Percentiles rank a stretch among this genome's conserved stretches.
These are phyloP conservation scores for Telmatherina bonti DNA, from an alignment of 2,797 vertebrate species.

Conservation along the genomic window DNA sequence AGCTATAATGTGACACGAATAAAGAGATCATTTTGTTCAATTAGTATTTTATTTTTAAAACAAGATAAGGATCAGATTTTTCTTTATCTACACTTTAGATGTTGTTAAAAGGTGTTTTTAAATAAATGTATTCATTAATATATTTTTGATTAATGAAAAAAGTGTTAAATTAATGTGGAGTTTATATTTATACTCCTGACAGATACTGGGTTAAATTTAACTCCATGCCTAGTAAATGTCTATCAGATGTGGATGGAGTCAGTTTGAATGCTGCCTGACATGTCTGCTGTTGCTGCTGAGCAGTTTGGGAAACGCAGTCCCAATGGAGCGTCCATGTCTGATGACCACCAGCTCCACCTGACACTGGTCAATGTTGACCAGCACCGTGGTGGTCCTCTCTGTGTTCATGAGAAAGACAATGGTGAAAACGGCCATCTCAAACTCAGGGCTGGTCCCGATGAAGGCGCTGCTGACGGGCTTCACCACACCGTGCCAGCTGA, in stretches of 20 bases:
- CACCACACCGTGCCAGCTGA: conserved; percentile 86
- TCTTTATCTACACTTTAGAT: no score
- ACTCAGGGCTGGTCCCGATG: conserved; percentile 88
- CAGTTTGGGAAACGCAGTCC: conserved; percentile 88
- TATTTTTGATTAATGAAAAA: background rate
- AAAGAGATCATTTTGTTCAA: background rate
- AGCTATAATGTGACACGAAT: background rate
- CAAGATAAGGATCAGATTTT: no score
- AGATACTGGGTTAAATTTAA: background rate
- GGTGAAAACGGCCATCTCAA: conserved; percentile 89
- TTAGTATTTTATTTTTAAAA: background rate
- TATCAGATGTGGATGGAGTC: conserved; percentile 9
- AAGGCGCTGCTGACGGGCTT: conserved; percentile 87
- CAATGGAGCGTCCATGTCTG: conserved; percentile 82
- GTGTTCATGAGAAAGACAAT: conserved; percentile 84
- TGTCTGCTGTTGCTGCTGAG: conserved; percentile 82
- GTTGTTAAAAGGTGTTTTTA: background rate
- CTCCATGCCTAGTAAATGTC: no score
- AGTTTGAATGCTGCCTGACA: conserved; percentile 34
- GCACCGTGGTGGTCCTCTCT: conserved; percentile 76
- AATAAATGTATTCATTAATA: background rate
- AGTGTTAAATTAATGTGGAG: background rate
- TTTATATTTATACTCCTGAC: background rate
- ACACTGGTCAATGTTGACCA: conserved; percentile 84
- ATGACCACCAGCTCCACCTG: conserved; percentile 84